These are phyloP conservation scores for Alosa sapidissima DNA, from an alignment of 2,797 vertebrate genomes.

Conservation along the genomic window DNA sequence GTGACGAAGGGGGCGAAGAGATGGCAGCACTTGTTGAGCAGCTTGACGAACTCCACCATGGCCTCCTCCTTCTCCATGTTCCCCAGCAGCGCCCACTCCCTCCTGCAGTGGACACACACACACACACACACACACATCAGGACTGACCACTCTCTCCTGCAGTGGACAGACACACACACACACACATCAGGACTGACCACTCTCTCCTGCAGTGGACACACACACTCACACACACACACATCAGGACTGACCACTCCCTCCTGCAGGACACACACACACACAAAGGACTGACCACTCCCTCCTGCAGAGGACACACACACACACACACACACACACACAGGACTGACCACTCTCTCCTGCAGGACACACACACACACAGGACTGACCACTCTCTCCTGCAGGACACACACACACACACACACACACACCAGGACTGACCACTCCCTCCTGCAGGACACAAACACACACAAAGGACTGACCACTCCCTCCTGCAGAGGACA, in stretches of 20 bases:
- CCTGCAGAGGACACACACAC: too few relatives aligned
- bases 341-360: too few relatives aligned
- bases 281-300: too few relatives aligned
- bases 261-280: too few relatives aligned
- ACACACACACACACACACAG: too few relatives aligned
- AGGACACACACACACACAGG: too few relatives aligned
- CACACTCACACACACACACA: not conserved
- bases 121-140: not conserved
- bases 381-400: too few relatives aligned
- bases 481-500: slow-evolving; percentile 84
- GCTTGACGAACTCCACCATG: slow-evolving; percentile 94
- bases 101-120: slow-evolving; percentile 75
- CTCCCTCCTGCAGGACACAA: too few relatives aligned
- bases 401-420: not conserved
- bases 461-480: slow-evolving; percentile 58
- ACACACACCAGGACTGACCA: too few relatives aligned
- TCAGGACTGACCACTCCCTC: too few relatives aligned
- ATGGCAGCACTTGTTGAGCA: slow-evolving; percentile 92
- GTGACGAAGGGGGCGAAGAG: slow-evolving; percentile 92
- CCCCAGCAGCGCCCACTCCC: slow-evolving; percentile 93
- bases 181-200: not conserved
- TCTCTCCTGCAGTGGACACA: too few relatives aligned
- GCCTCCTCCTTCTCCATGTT: slow-evolving; percentile 91
- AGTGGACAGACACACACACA: not conserved
- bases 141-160: slow-evolving; percentile 88